These are phyloP conservation scores for Crypturellus undulatus DNA, from an alignment of 2,113 vertebrate genomes.

Conservation along the genomic window DNA sequence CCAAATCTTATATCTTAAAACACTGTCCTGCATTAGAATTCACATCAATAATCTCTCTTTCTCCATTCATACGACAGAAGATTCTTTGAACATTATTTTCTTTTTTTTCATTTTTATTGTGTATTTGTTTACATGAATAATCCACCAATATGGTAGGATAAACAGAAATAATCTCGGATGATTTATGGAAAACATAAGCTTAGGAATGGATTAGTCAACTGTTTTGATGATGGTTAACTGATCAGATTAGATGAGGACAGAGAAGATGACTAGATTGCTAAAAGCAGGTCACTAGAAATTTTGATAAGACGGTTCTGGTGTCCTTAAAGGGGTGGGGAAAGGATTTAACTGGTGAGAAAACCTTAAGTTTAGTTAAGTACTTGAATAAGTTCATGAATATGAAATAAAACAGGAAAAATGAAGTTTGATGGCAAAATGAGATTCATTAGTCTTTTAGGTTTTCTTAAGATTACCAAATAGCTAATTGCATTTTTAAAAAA, in stretches of 20 bases:
- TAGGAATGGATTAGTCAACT: neutral
- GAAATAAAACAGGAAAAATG: neutral
- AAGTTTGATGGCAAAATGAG: neutral
- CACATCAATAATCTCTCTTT: neutral
- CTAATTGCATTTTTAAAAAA: neutral
- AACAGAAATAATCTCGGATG: neutral
- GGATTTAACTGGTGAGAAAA: rapidly evolving
- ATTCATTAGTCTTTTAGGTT: neutral
- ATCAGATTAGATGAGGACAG: neutral
- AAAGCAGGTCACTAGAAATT: neutral
- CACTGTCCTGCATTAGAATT: neutral
- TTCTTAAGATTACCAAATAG: neutral
- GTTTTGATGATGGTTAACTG: neutral
- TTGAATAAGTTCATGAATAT: rapidly evolving
- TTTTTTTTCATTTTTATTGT: neutral
- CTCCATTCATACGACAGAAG: neutral
- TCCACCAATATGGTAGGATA: neutral
- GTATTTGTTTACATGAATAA: neutral
- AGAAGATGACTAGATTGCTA: neutral
- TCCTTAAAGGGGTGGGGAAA: neutral
- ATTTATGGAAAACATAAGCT: neutral
- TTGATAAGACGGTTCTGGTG: rapidly evolving
- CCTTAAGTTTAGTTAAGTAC: rapidly evolving
- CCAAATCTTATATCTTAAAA: neutral
- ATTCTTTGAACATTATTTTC: neutral